phyloP scores from a whole-genome alignment of 1,140 invertebrate genomes.

The Andrena cerasifolii region DNA sequence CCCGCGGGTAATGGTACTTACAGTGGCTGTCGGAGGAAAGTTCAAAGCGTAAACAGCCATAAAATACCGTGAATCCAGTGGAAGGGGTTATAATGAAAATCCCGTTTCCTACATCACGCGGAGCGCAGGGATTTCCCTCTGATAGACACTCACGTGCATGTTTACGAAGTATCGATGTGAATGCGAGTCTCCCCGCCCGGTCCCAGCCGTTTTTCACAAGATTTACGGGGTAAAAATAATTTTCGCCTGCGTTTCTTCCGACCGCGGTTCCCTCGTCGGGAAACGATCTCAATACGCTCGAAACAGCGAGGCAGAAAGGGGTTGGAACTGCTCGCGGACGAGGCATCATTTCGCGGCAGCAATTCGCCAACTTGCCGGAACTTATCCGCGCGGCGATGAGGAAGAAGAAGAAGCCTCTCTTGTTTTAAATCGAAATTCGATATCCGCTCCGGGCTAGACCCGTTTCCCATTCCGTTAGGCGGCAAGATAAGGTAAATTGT shows the following conservation, averaged over 20 bases:
- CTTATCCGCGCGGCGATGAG: neutral
- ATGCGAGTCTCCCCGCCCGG: too few species aligned
- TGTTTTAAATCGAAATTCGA: constrained; percentile 34
- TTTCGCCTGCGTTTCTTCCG: neutral
- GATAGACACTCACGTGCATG: neutral
- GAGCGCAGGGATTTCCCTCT: too few species aligned
- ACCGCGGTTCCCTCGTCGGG: too few species aligned
- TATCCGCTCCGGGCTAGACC: neutral
- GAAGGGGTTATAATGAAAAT: too few species aligned
- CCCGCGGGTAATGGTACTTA: too few species aligned
- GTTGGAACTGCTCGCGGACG: neutral
- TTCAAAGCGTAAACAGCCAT: too few species aligned
- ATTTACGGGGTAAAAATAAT: constrained; percentile 11
- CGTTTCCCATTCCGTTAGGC: too few species aligned
- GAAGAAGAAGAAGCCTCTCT: too few species aligned
- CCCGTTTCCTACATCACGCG: too few species aligned
- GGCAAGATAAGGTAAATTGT: constrained; percentile 2
- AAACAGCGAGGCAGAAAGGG: neutral
- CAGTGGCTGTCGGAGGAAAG: too few species aligned
- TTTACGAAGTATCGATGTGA: neutral
- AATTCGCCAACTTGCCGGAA: neutral
- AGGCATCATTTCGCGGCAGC: neutral
- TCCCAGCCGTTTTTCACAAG: neutral
- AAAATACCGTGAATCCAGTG: too few species aligned
- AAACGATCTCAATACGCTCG: neutral